A percentile compares a stretch with the other conserved stretches of the same genome.
These are phyloP conservation scores for Pygathrix nemaeus DNA, from an alignment of 2,113 vertebrate genomes.

Conservation along the genomic window DNA sequence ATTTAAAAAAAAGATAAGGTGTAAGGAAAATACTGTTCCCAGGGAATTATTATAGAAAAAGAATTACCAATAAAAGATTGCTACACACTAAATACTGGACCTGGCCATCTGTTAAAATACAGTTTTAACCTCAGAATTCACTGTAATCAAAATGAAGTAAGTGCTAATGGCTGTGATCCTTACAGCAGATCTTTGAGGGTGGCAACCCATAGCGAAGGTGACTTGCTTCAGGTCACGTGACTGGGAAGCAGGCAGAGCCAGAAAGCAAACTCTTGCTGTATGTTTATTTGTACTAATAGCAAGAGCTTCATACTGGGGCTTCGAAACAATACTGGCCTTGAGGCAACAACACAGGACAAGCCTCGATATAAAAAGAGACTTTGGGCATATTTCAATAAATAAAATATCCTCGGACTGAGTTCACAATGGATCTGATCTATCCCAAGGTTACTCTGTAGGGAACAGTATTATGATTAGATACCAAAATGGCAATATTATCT, in stretches of 20 bases:
- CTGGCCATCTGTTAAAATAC: background rate
- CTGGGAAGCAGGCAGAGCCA: background rate
- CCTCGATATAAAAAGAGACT: conserved; percentile 8
- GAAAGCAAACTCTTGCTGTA: background rate
- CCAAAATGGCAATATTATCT: background rate
- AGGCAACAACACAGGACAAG: background rate
- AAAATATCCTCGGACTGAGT: background rate
- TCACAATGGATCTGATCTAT: background rate
- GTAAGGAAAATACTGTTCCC: conserved; percentile 11
- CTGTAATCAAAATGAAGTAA: background rate
- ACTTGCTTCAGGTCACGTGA: background rate
- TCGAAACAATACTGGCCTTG: background rate
- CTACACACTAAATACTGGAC: background rate
- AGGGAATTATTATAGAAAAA: conserved; percentile 12
- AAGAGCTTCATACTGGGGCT: background rate
- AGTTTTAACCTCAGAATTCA: background rate
- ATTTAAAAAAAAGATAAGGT: background rate
- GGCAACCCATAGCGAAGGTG: background rate
- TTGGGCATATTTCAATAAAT: conserved; percentile 18
- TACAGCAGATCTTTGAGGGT: background rate
- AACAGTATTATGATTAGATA: background rate
- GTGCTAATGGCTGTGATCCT: background rate
- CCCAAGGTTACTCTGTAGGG: background rate
- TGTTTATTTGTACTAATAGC: background rate
- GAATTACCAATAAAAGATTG: background rate